phyloP scores from a whole-genome alignment of 2,797 vertebrate species.

The Benthosema pterotum region DNA sequence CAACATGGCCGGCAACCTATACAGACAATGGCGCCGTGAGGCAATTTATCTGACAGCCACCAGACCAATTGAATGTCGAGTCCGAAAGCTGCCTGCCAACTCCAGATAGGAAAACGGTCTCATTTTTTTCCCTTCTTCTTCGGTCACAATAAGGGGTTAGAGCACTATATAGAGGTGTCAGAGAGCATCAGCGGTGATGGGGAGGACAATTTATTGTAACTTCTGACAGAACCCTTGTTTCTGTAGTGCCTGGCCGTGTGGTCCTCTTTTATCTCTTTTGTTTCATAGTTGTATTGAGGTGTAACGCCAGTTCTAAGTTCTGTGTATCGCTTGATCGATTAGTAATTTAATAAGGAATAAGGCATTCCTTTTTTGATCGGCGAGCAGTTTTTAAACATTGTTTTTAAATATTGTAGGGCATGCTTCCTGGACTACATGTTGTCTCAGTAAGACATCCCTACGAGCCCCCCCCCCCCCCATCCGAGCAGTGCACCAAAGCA shows the following conservation, averaged over 20 bases:
- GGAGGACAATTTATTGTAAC: neutral
- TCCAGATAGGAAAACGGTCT: slow-evolving; percentile 2
- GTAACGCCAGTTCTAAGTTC: too few species aligned
- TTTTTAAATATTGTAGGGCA: too few species aligned
- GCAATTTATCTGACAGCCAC: slow-evolving; percentile 38
- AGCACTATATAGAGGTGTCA: slow-evolving; percentile 1
- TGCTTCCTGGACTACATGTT: too few species aligned
- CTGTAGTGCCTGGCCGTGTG: neutral
- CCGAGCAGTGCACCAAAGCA: too few species aligned
- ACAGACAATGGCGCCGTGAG: slow-evolving; percentile 17
- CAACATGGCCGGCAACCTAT: slow-evolving; percentile 11
- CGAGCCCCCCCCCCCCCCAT: too few species aligned
- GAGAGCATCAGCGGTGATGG: neutral
- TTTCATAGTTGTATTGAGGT: too few species aligned
- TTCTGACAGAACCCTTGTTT: neutral
- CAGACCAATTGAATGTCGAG: slow-evolving; percentile 15
- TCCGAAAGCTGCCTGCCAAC: slow-evolving; percentile 6
- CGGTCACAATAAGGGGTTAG: neutral
- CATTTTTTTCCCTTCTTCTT: too few species aligned
- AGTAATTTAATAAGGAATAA: too few species aligned
- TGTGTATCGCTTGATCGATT: too few species aligned
- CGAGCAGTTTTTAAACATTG: too few species aligned
- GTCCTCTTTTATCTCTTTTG: neutral
- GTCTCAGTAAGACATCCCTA: too few species aligned
- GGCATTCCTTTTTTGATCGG: too few species aligned